Conservation (phyloP, 2,113 vertebrate species). For the Leptobrachium ailaonicum region DNA sequence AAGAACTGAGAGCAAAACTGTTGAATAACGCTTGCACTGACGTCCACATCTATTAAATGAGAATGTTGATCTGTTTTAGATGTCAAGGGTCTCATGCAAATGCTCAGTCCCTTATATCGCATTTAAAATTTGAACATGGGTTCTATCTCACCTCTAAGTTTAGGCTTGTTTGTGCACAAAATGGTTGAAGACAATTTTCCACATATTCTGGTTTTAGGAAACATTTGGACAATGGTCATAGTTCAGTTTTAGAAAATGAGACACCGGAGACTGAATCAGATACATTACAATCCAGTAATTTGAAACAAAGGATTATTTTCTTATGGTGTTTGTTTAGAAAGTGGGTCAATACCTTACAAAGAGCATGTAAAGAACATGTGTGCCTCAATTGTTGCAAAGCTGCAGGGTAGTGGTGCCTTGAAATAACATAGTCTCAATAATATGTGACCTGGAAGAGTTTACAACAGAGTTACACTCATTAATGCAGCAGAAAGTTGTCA, state of each 20-base stretch:
- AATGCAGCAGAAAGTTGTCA: not conserved
- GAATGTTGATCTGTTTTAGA: not conserved
- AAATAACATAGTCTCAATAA: not conserved
- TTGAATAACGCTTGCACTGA: too few relatives aligned
- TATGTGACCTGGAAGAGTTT: not conserved
- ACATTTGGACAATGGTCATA: not conserved
- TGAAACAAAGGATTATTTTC: not conserved
- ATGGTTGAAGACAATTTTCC: not conserved
- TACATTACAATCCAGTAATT: not conserved
- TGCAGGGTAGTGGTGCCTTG: not conserved
- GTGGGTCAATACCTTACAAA: not conserved
- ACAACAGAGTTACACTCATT: not conserved
- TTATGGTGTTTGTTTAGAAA: not conserved
- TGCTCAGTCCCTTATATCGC: not conserved
- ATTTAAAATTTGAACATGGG: slow-evolving; percentile 1
- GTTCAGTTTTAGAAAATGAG: not conserved
- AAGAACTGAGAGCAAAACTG: too few relatives aligned
- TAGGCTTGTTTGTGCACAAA: not conserved
- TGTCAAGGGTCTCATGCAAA: not conserved
- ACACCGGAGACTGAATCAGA: not conserved
- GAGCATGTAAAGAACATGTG: not conserved
- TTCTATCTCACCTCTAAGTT: not conserved
- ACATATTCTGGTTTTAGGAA: not conserved
- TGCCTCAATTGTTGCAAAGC: not conserved
- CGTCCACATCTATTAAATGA: not conserved